Conservation (phyloP, 53 echinoderm and acorn worm genomes). For the Echinometra lucunter region DNA sequence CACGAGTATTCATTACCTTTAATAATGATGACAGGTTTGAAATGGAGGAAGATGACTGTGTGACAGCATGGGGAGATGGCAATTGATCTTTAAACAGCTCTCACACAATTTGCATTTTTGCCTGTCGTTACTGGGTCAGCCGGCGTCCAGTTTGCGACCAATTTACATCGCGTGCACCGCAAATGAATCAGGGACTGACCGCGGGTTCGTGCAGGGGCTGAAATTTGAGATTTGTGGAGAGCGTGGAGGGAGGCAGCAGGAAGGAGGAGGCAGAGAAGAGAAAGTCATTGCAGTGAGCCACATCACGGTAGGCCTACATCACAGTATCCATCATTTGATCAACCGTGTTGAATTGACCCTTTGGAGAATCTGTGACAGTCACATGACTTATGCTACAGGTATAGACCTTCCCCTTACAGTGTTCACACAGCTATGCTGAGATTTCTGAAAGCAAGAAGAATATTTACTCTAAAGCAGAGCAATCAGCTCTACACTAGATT, state of each 20-base stretch:
- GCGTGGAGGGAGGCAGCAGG: neutral
- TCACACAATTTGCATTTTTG: conserved; percentile 59
- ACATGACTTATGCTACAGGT: neutral
- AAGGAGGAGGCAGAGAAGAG: neutral
- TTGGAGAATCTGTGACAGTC: neutral
- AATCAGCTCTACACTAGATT: too few relatives aligned
- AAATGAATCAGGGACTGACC: conserved; percentile 39
- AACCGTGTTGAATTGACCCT: conserved; percentile 22
- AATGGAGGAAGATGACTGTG: conserved; percentile 9
- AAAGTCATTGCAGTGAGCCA: neutral
- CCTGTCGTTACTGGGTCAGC: conserved; percentile 51
- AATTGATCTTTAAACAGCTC: conserved; percentile 47
- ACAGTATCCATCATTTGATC: conserved; percentile 3
- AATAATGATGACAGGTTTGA: conserved; percentile 3
- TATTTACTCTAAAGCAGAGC: neutral
- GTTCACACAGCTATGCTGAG: neutral
- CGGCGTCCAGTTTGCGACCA: conserved; percentile 53
- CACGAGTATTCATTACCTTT: conserved; percentile 22
- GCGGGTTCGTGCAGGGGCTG: conserved; percentile 24
- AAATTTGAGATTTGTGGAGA: conserved; percentile 33
- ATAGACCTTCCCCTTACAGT: neutral
- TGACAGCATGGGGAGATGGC: conserved; percentile 48
- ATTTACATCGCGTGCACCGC: conserved; percentile 42
- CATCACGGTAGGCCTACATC: neutral
- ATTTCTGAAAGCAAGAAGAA: too few relatives aligned